These are phyloP conservation scores for Malacoraja senta DNA, from an alignment of 2,797 vertebrate species.

Conservation along the genomic window DNA sequence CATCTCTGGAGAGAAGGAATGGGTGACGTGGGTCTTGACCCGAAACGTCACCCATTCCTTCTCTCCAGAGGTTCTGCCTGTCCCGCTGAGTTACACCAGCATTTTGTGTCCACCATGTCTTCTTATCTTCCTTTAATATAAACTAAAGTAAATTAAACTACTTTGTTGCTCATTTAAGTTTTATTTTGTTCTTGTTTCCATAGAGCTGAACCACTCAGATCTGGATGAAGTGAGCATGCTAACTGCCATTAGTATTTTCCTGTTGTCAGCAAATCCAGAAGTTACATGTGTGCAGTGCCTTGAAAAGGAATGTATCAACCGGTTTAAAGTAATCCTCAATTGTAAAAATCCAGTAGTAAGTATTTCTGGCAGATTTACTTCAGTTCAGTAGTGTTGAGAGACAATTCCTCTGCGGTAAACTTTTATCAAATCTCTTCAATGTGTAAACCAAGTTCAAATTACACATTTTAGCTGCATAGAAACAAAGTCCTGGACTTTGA, in stretches of 20 bases:
- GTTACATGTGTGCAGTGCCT: conserved; percentile 66
- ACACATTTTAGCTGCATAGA: background rate
- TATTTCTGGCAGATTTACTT: conserved; percentile 35
- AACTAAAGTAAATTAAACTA: background rate
- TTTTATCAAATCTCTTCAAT: background rate
- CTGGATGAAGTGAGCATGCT: conserved; percentile 70
- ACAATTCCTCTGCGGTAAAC: background rate
- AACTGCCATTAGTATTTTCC: conserved; percentile 73
- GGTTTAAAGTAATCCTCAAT: conserved; percentile 67
- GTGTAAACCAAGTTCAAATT: background rate
- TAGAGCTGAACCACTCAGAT: conserved; percentile 47
- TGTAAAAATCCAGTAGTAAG: conserved; percentile 77
- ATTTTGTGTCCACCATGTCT: too few relatives aligned
- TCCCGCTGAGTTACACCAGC: too few relatives aligned
- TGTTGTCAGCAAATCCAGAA: conserved; percentile 71
- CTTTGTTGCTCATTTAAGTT: background rate
- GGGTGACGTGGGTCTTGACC: too few relatives aligned
- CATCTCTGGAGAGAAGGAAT: too few relatives aligned
- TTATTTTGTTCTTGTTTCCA: background rate
- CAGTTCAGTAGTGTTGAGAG: background rate
- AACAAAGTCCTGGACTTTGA: too few relatives aligned
- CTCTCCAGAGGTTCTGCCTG: too few relatives aligned
- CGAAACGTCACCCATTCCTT: too few relatives aligned
- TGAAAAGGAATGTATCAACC: conserved; percentile 65
- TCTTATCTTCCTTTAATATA: background rate